A percentile compares a stretch with the other conserved stretches of the same genome.
Evolutionary conservation across 2,888 invertebrate genomes (phyloP).

Genomic region (Cremastinae sp.): DNA sequence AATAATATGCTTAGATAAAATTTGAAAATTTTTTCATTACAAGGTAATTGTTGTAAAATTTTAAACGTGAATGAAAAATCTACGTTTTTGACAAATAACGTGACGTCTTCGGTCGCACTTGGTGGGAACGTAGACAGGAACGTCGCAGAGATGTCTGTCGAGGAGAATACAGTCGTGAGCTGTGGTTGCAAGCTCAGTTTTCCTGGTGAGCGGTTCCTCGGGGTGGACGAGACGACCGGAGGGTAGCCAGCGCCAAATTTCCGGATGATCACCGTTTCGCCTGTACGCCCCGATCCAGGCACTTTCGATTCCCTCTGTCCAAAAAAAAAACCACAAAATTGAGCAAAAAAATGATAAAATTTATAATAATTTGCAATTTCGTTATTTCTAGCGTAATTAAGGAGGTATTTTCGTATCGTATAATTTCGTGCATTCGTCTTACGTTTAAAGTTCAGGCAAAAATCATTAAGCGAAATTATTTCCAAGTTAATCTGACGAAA

Average conservation of each 20-base stretch:
- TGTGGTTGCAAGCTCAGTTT: conserved; percentile 39
- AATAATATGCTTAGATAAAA: no score
- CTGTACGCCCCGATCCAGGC: conserved; percentile 68
- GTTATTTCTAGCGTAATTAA: no score
- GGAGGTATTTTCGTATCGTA: no score
- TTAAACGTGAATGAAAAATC: conserved; percentile 16
- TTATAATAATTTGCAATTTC: no score
- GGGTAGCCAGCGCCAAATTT: conserved; percentile 66
- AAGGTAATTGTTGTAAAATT: no score
- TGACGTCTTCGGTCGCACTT: conserved; percentile 64
- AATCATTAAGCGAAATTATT: no score
- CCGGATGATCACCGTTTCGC: conserved; percentile 47
- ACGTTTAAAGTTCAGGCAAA: no score
- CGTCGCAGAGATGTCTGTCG: conserved; percentile 65
- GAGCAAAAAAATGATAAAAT: no score
- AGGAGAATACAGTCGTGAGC: conserved; percentile 63
- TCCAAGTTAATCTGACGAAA: no score
- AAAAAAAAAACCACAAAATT: no score
- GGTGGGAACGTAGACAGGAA: conserved; percentile 61
- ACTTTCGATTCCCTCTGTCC: conserved; percentile 66
- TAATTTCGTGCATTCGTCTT: no score
- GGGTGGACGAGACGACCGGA: conserved; percentile 60
- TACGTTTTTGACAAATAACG: conserved; percentile 67
- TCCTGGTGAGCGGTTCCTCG: conserved; percentile 59
- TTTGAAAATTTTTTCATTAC: no score